Evolutionary conservation across 2,113 vertebrate species (phyloP).

Genomic region (Cricetomys ansorgei): DNA sequence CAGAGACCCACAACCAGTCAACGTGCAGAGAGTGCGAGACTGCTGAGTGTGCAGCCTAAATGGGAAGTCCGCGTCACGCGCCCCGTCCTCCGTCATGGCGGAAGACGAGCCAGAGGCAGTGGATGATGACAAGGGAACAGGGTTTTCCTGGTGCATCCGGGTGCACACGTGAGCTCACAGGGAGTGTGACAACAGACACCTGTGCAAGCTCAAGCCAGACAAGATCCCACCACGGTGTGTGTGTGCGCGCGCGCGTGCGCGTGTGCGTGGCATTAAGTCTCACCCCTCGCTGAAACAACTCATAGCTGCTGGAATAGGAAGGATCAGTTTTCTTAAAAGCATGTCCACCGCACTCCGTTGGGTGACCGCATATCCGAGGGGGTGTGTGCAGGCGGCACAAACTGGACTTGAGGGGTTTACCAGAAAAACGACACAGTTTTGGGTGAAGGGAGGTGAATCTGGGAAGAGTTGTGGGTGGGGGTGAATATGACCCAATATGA

Average conservation of each 20-base stretch:
- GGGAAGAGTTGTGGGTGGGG: neutral
- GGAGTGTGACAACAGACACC: neutral
- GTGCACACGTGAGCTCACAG: neutral
- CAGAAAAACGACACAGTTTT: neutral
- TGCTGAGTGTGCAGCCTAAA: neutral
- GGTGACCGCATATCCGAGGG: neutral
- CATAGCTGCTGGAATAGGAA: neutral
- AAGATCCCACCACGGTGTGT: too few species aligned
- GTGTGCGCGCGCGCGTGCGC: too few species aligned
- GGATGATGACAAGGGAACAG: neutral
- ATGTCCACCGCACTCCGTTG: neutral
- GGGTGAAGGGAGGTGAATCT: neutral
- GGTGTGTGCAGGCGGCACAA: neutral
- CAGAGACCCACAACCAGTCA: neutral
- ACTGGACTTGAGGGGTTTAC: too few species aligned
- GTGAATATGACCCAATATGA: neutral
- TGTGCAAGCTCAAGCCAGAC: neutral
- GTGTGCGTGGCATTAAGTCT: too few species aligned
- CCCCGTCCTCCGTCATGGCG: neutral
- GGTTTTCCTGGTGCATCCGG: neutral
- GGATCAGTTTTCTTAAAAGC: neutral
- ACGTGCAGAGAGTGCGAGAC: neutral
- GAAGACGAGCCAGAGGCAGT: neutral
- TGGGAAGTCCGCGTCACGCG: neutral
- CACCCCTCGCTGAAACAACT: too few species aligned